These are phyloP conservation scores for Andrena flavipes DNA, from an alignment of 2,888 invertebrate genomes.

Conservation along the genomic window DNA sequence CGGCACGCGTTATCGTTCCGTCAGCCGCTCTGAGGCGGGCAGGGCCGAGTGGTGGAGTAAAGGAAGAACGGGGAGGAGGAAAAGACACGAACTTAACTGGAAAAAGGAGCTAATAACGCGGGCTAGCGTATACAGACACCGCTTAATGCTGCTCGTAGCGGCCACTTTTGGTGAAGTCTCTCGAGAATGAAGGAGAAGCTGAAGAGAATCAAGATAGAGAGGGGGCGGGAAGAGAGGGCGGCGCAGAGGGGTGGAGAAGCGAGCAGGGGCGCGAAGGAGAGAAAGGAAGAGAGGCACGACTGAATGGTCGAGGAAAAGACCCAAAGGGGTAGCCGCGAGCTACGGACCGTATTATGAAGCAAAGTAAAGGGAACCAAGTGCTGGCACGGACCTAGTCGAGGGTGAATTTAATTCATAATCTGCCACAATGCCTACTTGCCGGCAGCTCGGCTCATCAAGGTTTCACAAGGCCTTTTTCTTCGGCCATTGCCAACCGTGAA, in stretches of 20 bases:
- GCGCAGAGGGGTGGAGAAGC: neutral
- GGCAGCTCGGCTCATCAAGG: constrained; percentile 71
- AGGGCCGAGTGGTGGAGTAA: neutral
- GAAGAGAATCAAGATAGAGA: constrained; percentile 50
- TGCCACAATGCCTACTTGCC: constrained; percentile 70
- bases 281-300: constrained; percentile 13
- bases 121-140: constrained; percentile 56
- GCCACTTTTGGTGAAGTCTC: constrained; percentile 60
- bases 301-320: constrained; percentile 67
- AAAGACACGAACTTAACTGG: constrained; percentile 51
- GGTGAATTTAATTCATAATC: constrained; percentile 79
- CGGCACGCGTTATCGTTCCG: constrained; percentile 48
- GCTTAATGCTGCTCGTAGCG: constrained; percentile 58
- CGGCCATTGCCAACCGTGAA: constrained; percentile 49
- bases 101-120: constrained; percentile 61
- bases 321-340: constrained; percentile 66
- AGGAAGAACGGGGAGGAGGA: neutral
- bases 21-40: constrained; percentile 1
- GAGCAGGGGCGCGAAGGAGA: neutral
- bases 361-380: constrained; percentile 69
- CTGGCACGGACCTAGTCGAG: constrained; percentile 63
- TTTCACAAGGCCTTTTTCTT: constrained; percentile 71
- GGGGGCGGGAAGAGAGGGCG: constrained; percentile 6
- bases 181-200: constrained; percentile 54
- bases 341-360: constrained; percentile 75